Percentiles rank a stretch among this genome's conserved stretches.
Evolutionary conservation across 2,888 invertebrate genomes (phyloP).

Genomic region (Euproctis similis): DNA sequence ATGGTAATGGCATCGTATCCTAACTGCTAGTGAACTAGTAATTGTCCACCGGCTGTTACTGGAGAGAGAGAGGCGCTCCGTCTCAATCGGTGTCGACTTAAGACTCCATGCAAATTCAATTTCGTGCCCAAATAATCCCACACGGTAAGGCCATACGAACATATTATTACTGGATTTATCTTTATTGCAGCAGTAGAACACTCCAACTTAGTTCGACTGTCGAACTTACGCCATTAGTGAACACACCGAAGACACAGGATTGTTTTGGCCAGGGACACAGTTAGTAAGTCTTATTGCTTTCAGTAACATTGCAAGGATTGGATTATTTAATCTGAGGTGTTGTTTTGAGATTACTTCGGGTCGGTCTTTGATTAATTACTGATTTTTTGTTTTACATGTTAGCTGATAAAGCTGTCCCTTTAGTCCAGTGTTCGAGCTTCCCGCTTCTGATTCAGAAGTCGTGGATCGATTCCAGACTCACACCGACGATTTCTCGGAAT

Average conservation of each 20-base stretch:
- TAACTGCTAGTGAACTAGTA: slow-evolving; percentile 54
- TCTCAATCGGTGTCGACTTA: slow-evolving; percentile 68
- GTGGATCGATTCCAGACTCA: too few species aligned
- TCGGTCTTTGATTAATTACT: too few species aligned
- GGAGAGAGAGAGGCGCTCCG: slow-evolving; percentile 40
- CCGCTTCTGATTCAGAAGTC: too few species aligned
- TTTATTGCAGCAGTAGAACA: slow-evolving; percentile 74
- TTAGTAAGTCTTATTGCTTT: slow-evolving; percentile 76
- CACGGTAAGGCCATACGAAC: slow-evolving; percentile 72
- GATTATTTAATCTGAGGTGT: slow-evolving; percentile 69
- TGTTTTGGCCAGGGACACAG: slow-evolving; percentile 72
- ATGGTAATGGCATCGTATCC: slow-evolving; percentile 43
- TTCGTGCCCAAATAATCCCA: slow-evolving; percentile 68
- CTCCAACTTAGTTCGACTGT: slow-evolving; percentile 74
- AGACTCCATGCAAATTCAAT: slow-evolving; percentile 75
- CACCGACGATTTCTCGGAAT: too few species aligned
- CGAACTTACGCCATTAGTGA: slow-evolving; percentile 75
- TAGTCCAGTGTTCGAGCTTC: too few species aligned
- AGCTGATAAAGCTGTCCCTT: too few species aligned
- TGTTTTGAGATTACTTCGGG: slow-evolving; percentile 43
- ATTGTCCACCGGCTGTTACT: slow-evolving; percentile 55
- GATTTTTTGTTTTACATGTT: too few species aligned
- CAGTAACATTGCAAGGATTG: slow-evolving; percentile 58
- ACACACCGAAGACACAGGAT: slow-evolving; percentile 74
- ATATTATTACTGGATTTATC: slow-evolving; percentile 76